phyloP scores from a whole-genome alignment of 2,797 vertebrate species.

The Psittacula derbiana region DNA sequence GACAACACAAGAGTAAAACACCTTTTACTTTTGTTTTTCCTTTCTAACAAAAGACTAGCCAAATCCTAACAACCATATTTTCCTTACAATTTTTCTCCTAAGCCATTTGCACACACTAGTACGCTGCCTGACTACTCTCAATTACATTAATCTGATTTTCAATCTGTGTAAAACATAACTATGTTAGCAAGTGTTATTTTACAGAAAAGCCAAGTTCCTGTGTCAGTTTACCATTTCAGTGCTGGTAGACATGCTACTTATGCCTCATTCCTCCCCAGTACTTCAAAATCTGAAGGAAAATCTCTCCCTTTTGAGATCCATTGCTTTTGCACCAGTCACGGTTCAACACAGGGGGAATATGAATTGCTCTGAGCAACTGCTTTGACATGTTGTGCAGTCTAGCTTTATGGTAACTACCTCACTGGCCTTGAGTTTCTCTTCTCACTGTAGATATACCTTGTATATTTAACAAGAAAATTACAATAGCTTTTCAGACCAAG shows the following conservation, averaged over 20 bases:
- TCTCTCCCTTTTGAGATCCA: not conserved
- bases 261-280: not conserved
- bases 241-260: not conserved
- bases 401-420: not conserved
- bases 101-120: not conserved
- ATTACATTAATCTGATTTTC: not conserved
- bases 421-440: not conserved
- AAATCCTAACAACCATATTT: not conserved
- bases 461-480: not conserved
- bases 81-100: not conserved
- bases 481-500: not conserved
- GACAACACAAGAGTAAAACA: not conserved
- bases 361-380: not conserved
- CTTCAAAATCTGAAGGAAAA: not conserved
- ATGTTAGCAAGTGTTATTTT: not conserved
- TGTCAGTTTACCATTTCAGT: not conserved
- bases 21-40: not conserved
- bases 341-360: accelerated
- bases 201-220: not conserved
- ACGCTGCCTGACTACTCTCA: not conserved
- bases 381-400: not conserved
- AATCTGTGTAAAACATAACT: not conserved
- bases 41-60: not conserved
- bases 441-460: not conserved
- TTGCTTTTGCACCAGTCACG: not conserved